phyloP scores from a whole-genome alignment of 1,140 invertebrate genomes.

The Ips nitidus region DNA sequence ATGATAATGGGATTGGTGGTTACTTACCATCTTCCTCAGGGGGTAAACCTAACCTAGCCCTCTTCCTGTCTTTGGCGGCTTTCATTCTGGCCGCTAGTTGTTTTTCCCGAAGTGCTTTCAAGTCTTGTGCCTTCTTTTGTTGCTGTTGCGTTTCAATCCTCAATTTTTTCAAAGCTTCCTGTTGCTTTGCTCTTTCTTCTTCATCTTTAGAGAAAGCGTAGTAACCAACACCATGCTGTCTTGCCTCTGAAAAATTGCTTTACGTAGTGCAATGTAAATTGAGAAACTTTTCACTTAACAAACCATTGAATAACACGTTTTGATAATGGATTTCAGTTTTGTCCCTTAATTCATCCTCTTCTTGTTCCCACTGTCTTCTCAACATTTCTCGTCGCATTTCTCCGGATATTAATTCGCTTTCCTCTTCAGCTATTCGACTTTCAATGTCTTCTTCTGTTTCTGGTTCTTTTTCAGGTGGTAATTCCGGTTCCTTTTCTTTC shows the following conservation, averaged over 20 bases:
- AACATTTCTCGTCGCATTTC: slow-evolving; percentile 61
- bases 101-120: slow-evolving; percentile 66
- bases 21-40: slow-evolving; percentile 57
- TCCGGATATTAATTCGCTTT: slow-evolving; percentile 50
- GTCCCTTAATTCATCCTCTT: slow-evolving; percentile 61
- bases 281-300: slow-evolving; percentile 5
- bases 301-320: slow-evolving; percentile 83
- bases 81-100: slow-evolving; percentile 73
- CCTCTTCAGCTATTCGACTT: slow-evolving; percentile 7
- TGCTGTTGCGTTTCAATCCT: slow-evolving; percentile 71
- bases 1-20: slow-evolving; percentile 9
- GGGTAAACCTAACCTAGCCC: slow-evolving; percentile 73
- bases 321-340: slow-evolving; percentile 80
- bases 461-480: slow-evolving; percentile 15
- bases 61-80: slow-evolving; percentile 75
- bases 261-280: slow-evolving; percentile 2
- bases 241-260: slow-evolving; percentile 65
- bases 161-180: slow-evolving; percentile 69
- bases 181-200: slow-evolving; percentile 70
- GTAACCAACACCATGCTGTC: slow-evolving; percentile 86
- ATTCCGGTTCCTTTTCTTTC: slow-evolving; percentile 34
- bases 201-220: slow-evolving; percentile 87
- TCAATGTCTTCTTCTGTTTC: slow-evolving; percentile 23
- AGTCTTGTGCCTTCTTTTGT: slow-evolving; percentile 64
- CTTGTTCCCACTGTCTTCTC: slow-evolving; percentile 67